Evolutionary conservation across 1,140 invertebrate species (phyloP).

Genomic region (Dreissena rostriformis): DNA sequence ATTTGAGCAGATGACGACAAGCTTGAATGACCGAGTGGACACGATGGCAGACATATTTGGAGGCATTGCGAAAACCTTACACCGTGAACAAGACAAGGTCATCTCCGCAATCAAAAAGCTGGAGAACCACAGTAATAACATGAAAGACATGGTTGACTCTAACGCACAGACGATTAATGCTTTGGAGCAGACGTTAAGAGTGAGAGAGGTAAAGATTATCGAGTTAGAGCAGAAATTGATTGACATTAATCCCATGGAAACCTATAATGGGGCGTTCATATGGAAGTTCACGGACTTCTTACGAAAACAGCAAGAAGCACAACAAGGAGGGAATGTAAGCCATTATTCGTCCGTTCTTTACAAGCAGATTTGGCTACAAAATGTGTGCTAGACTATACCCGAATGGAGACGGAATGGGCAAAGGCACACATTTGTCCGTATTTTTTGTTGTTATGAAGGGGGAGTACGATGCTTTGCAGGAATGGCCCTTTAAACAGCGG

Average conservation of each 20-base stretch:
- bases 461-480: slow-evolving; percentile 75
- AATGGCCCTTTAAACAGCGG: slow-evolving; percentile 79
- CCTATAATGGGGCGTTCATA: slow-evolving; percentile 75
- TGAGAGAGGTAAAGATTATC: slow-evolving; percentile 69
- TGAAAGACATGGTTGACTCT: slow-evolving; percentile 54
- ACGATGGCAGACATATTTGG: slow-evolving; percentile 64
- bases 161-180: slow-evolving; percentile 61
- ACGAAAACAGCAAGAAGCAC: slow-evolving; percentile 71
- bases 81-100: slow-evolving; percentile 65
- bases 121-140: slow-evolving; percentile 48
- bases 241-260: slow-evolving; percentile 64
- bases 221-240: slow-evolving; percentile 68
- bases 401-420: slow-evolving; percentile 85
- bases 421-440: slow-evolving; percentile 77
- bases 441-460: slow-evolving; percentile 81
- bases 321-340: slow-evolving; percentile 71
- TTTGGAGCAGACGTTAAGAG: slow-evolving; percentile 63
- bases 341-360: slow-evolving; percentile 79
- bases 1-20: no score
- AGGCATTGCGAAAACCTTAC: slow-evolving; percentile 66
- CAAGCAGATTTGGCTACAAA: slow-evolving; percentile 85
- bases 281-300: slow-evolving; percentile 77
- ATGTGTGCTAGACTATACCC: slow-evolving; percentile 92
- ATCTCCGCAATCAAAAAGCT: slow-evolving; percentile 62
- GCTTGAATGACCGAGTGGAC: slow-evolving; percentile 34